Percentiles rank a stretch among this genome's conserved stretches.
Conservation (phyloP, 2,113 vertebrate species). For the Sylvietta virens region DNA sequence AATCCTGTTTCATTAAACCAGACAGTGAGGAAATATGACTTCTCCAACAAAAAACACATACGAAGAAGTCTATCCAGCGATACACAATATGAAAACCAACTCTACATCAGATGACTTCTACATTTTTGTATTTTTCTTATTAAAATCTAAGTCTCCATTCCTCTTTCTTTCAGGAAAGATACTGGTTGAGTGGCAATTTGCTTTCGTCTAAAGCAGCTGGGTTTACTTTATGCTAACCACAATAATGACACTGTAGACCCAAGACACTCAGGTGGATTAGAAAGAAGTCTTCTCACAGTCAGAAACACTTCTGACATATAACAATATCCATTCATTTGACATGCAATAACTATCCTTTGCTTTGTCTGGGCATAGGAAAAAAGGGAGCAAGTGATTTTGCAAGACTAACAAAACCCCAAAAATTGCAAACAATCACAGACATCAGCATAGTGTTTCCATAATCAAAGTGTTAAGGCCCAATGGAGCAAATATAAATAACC, state of each 20-base stretch:
- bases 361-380: neutral
- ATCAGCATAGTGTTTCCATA: neutral
- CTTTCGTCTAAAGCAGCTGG: neutral
- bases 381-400: neutral
- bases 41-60: neutral
- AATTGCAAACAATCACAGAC: neutral
- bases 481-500: neutral
- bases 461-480: neutral
- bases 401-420: neutral
- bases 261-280: neutral
- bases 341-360: neutral
- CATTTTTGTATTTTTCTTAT: neutral
- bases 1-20: neutral
- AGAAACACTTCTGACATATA: neutral
- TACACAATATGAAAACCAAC: neutral
- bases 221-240: neutral
- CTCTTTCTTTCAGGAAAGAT: neutral
- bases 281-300: neutral
- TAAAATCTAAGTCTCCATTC: neutral
- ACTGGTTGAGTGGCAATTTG: neutral
- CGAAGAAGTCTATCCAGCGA: neutral
- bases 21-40: neutral
- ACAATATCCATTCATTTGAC: neutral
- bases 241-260: neutral
- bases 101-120: neutral